A percentile compares a stretch with the other conserved stretches of the same genome.
Evolutionary conservation across 2,113 vertebrate species (phyloP).

Genomic region (Psettodes erumei): DNA sequence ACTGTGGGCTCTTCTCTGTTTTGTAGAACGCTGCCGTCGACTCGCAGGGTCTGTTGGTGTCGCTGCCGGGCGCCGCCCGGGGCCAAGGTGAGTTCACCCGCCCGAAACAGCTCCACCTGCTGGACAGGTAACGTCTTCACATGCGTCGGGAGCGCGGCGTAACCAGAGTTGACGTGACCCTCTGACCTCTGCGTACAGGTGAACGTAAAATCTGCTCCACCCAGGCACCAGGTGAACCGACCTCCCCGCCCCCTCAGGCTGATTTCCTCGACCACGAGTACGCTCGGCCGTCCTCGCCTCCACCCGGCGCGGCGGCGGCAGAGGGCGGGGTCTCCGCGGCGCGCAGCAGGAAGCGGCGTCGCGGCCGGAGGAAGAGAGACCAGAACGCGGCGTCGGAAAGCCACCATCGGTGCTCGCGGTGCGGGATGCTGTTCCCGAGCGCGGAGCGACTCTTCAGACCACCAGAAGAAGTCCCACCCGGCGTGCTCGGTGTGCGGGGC

Average conservation of each 20-base stretch:
- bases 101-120: background rate
- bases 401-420: slow-evolving; percentile 19
- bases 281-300: background rate
- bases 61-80: background rate
- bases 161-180: no score
- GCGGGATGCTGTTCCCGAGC: slow-evolving; percentile 59
- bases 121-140: no score
- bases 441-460: slow-evolving; percentile 40
- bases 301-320: accelerated
- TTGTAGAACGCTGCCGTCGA: slow-evolving; percentile 3
- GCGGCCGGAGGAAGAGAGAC: accelerated
- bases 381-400: accelerated
- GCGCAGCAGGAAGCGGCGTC: background rate
- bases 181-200: slow-evolving; percentile 23
- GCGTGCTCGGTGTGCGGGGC: slow-evolving; percentile 35
- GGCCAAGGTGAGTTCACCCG: slow-evolving; percentile 20
- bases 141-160: background rate
- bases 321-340: background rate
- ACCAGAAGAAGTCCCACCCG: slow-evolving; percentile 49
- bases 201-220: background rate
- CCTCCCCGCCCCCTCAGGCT: background rate
- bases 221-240: background rate
- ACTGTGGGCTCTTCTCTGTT: background rate
- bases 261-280: slow-evolving; percentile 54
- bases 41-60: slow-evolving; percentile 5